These are phyloP conservation scores for Chouioia cunea DNA, from an alignment of 2,888 invertebrate species.

Conservation along the genomic window DNA sequence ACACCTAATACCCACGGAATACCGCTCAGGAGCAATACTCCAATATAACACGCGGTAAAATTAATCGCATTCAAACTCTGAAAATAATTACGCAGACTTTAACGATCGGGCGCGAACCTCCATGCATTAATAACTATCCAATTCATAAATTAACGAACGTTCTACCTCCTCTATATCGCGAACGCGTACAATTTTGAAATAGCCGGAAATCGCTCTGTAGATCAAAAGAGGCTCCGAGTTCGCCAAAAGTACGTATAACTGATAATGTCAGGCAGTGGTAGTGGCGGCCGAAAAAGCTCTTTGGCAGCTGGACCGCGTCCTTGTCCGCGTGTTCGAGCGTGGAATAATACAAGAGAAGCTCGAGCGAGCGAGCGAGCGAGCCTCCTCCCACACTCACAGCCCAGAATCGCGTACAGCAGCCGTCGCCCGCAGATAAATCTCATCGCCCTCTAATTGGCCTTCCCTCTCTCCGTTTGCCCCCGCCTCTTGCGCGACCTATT, in stretches of 20 bases:
- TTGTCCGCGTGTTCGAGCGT: constrained; percentile 60
- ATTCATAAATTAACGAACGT: constrained; percentile 40
- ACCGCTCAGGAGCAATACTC: too few relatives aligned
- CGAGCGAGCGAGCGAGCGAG: constrained; percentile 50
- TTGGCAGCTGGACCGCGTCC: constrained; percentile 63
- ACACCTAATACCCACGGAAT: too few relatives aligned
- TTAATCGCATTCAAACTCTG: constrained; percentile 1
- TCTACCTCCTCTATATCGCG: constrained; percentile 5
- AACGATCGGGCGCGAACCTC: background rate
- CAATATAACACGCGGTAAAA: background rate
- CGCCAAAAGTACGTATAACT: constrained; percentile 25
- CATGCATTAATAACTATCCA: constrained; percentile 18
- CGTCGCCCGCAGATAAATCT: constrained; percentile 69
- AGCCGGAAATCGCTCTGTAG: constrained; percentile 37
- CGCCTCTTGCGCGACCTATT: constrained; percentile 40
- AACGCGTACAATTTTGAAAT: constrained; percentile 28
- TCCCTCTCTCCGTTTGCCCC: constrained; percentile 63
- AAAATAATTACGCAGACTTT: too few relatives aligned
- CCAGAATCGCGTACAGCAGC: constrained; percentile 59
- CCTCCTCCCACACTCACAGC: constrained; percentile 52
- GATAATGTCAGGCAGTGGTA: too few relatives aligned
- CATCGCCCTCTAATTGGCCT: constrained; percentile 69
- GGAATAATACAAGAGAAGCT: constrained; percentile 63
- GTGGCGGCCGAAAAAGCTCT: constrained; percentile 32
- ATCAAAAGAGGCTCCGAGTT: constrained; percentile 12